Evolutionary conservation across 2,113 vertebrate species (phyloP), one percentile per base, ranked within the genome.

Genomic region (Edolisoma coerulescens): DNA sequence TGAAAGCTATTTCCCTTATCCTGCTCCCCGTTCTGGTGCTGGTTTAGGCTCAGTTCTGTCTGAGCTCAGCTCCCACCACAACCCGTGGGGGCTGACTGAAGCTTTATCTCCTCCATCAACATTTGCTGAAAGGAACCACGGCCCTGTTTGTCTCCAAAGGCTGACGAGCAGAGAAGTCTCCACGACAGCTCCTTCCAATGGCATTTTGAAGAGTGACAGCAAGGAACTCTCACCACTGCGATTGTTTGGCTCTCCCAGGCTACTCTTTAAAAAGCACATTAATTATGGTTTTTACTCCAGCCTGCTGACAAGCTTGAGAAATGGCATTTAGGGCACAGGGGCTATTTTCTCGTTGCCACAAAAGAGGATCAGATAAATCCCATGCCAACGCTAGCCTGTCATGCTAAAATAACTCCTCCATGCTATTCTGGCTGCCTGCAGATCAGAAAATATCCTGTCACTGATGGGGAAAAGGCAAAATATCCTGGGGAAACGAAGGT

Each of bases 341-440:
- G 85, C 82, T 83, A 21, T 91, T 94, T 95, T 59, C 68, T 90
- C 59, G 0, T 52, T 15, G 42, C 68, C 90, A 95, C 87, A 70
- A 83, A 93, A 45, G 92, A 96, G 13, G 63, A 95, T 44, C 85
- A 93, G 93, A 94, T 93, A 93, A 95, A 87, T 77, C 95, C 88
- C 71, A 70, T 94, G 75, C 82, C 84, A 90, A 24, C 1, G 0
- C 47, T 37, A 53, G 92, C 19, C 33, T 81, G 76, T 78, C 92
- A 33, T 16, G 54, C 64, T 93, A 44, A 77, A 93, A 75, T 56
- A 88, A 44, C 71, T 47, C 28, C 76, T 71, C 90, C 15, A 1
- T 17, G 80, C 32, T 75, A 35, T 26, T 74, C 54, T 39, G 44
- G 82, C 60, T 93, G 87, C 53, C 83, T 88, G 87, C 15, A 27